These are phyloP conservation scores for Drosophila simulans DNA, from an alignment of 1,140 invertebrate species.

Conservation along the genomic window DNA sequence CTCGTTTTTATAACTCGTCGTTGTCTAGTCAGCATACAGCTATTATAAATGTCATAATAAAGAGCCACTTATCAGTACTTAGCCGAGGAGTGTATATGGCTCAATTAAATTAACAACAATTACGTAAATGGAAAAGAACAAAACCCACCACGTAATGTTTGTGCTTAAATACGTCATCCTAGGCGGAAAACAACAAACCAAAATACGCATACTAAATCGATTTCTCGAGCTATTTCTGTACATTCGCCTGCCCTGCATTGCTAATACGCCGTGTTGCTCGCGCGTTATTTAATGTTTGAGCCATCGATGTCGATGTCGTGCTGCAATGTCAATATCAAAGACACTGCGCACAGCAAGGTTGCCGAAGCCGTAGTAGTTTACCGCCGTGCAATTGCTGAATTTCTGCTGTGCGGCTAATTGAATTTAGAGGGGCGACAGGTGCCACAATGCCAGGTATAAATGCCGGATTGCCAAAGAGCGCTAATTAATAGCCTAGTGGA, in stretches of 20 bases:
- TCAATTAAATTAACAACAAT: slow-evolving; percentile 62
- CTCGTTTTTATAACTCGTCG: too few species aligned
- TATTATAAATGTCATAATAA: slow-evolving; percentile 1
- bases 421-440: slow-evolving; percentile 55
- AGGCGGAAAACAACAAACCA: slow-evolving; percentile 20
- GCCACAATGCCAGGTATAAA: slow-evolving; percentile 74
- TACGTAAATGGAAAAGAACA: slow-evolving; percentile 29
- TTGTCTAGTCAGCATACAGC: too few species aligned
- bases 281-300: slow-evolving; percentile 4
- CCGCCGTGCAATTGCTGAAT: slow-evolving; percentile 28
- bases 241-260: slow-evolving; percentile 45
- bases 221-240: slow-evolving; percentile 29
- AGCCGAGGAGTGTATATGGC: slow-evolving; percentile 20
- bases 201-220: slow-evolving; percentile 31
- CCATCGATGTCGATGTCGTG: slow-evolving; percentile 54
- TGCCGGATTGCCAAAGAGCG: slow-evolving; percentile 65
- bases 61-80: slow-evolving; percentile 21
- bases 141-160: slow-evolving; percentile 45
- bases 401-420: slow-evolving; percentile 61
- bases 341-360: slow-evolving; percentile 23
- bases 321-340: slow-evolving; percentile 80
- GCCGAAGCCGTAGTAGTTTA: slow-evolving; percentile 57
- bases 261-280: slow-evolving; percentile 66
- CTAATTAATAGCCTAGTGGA: slow-evolving; percentile 75
- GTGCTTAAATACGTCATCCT: slow-evolving; percentile 50